These are phyloP conservation scores for Drosophila pruinosa DNA, from an alignment of 1,140 invertebrate species.

Conservation along the genomic window DNA sequence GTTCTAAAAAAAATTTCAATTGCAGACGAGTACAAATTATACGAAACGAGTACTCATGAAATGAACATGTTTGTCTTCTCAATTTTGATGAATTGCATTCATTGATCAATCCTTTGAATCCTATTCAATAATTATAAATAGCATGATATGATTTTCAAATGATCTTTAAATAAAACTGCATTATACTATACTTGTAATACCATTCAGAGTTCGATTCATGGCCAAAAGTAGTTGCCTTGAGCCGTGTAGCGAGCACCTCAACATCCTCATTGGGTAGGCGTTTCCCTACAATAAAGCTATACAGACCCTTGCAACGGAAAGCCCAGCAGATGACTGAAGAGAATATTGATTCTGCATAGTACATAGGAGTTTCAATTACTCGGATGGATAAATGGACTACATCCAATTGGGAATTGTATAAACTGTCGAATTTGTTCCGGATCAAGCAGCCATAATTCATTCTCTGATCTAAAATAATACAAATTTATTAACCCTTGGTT, in stretches of 20 bases:
- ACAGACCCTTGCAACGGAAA: not conserved
- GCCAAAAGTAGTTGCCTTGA: constrained; percentile 33
- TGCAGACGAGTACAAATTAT: constrained; percentile 16
- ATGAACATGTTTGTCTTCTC: constrained; percentile 6
- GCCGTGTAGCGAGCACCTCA: constrained; percentile 14
- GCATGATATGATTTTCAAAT: not conserved
- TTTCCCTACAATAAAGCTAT: not conserved
- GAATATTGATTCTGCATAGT: constrained; percentile 8
- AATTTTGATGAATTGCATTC: not conserved
- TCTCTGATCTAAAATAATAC: too few species aligned
- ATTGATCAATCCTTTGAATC: not conserved
- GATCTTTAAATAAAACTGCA: not conserved
- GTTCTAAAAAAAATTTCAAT: constrained; percentile 3
- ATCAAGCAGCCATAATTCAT: too few species aligned
- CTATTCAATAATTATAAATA: not conserved
- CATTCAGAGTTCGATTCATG: too few species aligned
- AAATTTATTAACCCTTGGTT: too few species aligned
- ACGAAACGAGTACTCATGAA: not conserved
- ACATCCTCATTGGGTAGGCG: not conserved
- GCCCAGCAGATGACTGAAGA: not conserved
- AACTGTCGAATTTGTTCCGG: too few species aligned
- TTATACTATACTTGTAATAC: not conserved
- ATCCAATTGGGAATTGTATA: too few species aligned
- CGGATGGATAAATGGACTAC: too few species aligned
- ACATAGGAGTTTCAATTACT: too few species aligned